These are phyloP conservation scores for Paralichthys olivaceus DNA, from an alignment of 2,113 vertebrate genomes.

Conservation along the genomic window DNA sequence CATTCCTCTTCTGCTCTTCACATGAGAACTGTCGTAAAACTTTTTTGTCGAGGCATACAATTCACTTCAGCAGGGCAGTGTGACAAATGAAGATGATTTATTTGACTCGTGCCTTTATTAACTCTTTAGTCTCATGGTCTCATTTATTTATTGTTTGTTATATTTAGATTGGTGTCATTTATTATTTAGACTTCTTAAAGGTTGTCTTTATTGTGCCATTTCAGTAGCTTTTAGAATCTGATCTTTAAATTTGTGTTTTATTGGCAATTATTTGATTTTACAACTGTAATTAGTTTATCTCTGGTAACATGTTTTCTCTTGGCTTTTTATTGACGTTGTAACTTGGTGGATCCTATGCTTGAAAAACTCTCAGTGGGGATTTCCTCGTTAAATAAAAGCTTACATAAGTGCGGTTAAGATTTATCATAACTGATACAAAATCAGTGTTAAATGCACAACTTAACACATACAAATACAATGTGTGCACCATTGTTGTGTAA, in stretches of 20 bases:
- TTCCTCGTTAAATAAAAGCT: too few species aligned
- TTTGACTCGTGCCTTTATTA: neutral
- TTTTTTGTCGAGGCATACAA: neutral
- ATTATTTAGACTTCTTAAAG: neutral
- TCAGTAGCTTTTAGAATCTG: neutral
- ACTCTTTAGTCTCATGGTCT: neutral
- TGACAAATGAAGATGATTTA: neutral
- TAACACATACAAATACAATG: too few species aligned
- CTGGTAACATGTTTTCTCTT: neutral
- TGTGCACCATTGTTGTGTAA: too few species aligned
- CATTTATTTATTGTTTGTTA: neutral
- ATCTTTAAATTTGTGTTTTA: neutral
- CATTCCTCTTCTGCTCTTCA: conserved; percentile 29
- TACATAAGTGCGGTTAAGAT: too few species aligned
- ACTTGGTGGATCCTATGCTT: too few species aligned
- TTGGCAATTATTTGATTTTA: neutral
- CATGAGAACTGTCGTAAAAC: neutral
- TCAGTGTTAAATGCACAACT: too few species aligned
- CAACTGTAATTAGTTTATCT: neutral
- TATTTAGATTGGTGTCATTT: neutral
- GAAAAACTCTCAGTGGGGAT: too few species aligned
- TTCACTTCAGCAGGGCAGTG: neutral
- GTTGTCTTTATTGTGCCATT: neutral
- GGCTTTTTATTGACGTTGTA: too few species aligned
- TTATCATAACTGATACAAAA: too few species aligned